These are phyloP conservation scores for Melieria omissa DNA, from an alignment of 2,888 invertebrate species.

Conservation along the genomic window DNA sequence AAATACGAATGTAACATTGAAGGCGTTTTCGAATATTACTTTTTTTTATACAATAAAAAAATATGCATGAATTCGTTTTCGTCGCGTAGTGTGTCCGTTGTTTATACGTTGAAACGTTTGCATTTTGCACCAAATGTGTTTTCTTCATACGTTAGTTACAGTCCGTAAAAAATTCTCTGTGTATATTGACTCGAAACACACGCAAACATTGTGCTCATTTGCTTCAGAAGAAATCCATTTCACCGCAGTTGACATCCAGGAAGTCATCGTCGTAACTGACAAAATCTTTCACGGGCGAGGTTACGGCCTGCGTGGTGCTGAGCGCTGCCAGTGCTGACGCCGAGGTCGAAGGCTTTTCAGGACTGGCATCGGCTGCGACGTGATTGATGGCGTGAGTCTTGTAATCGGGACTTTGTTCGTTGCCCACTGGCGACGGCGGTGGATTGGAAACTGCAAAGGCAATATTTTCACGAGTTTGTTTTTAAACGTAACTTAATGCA, in stretches of 20 bases:
- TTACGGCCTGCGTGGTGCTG: constrained; percentile 19
- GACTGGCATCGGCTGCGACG: constrained; percentile 53
- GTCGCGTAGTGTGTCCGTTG: too few relatives aligned
- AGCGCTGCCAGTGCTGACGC: constrained; percentile 48
- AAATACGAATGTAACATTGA: too few relatives aligned
- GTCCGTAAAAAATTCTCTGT: too few relatives aligned
- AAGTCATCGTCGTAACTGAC: constrained; percentile 76
- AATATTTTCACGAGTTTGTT: not conserved
- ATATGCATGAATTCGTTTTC: too few relatives aligned
- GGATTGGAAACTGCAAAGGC: constrained; percentile 71
- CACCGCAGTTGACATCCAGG: constrained; percentile 76
- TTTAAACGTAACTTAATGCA: not conserved
- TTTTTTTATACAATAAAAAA: too few relatives aligned
- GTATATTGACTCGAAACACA: too few relatives aligned
- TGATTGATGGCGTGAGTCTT: constrained; percentile 68
- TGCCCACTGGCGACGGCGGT: constrained; percentile 82
- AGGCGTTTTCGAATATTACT: too few relatives aligned
- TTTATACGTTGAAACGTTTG: too few relatives aligned
- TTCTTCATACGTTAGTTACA: too few relatives aligned
- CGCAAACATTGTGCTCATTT: not conserved
- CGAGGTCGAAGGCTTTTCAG: constrained; percentile 61
- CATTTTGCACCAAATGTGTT: too few relatives aligned
- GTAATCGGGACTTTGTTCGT: constrained; percentile 76
- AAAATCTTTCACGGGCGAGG: constrained; percentile 46
- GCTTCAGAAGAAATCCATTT: constrained; percentile 77